Base-by-base conservation (phyloP, 2,797 vertebrate genomes). In the Danio jaintianensis region DNA sequence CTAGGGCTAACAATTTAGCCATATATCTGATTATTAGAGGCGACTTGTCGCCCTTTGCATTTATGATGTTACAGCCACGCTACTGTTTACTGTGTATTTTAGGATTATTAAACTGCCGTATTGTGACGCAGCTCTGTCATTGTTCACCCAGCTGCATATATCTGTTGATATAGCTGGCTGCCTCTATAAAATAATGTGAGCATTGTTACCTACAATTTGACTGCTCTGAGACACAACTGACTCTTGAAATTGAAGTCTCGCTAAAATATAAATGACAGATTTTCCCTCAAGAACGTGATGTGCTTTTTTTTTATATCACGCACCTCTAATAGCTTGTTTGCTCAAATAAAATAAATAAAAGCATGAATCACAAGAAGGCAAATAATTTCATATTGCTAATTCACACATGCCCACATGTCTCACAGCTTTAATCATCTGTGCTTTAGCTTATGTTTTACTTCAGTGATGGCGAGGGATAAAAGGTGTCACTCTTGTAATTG, bases 401-500 rank as follows among this genome's bases (percentile, higher is more conserved):
- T 63, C 38, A 53, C 68, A 72, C 9, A 74, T 74, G 43, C 43
- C 36, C 62, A 74, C n/a, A 47, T 18, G 2, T 78, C 38, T 66
- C 15, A 48, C 38, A 22, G 40, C 80, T 79, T 22, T 52, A 67
- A 71, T 80, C 11, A 79, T 72, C 64, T 13, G 56, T 64, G 63
- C 52, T 78, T 74, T 75, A 47, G 78, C 18, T 64, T 56, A 50
- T 68, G 59, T 82, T 72, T 82, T 84, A 82, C 43, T 56, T 62
- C 22, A 59, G 68, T 45, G 56, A 76, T 63, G 58, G 20, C 58
- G 15, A 73, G 53, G 40, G 55, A 86, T 79, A 83, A 78, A 86
- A 79, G 61, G 86, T 81, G 85, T 83, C 81, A 81, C 75, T 78
- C 68, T 83, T 83, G 82, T 81, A 84, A 87, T 81, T 84, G 82